Base-by-base conservation (phyloP, 1,140 invertebrate genomes). In the Helicoverpa armigera region DNA sequence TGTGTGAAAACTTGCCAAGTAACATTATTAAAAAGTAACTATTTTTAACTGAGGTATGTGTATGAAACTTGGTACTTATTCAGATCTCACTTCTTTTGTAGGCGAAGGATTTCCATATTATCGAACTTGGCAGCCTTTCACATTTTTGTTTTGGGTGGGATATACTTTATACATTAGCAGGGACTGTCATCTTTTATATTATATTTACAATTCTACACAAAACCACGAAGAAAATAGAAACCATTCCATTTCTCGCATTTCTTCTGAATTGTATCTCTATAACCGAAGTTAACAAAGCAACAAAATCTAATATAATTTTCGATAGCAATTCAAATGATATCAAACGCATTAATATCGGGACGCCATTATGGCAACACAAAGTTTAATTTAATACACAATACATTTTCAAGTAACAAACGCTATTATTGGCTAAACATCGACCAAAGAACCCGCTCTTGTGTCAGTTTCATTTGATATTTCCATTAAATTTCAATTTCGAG, bases 401-500 rank as follows among this genome's bases (percentile, higher is more conserved):
- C 80, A 82, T 83, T 89, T 87, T 85, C 84, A 83, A 90, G 85
- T 87, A 80, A 84, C 85, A 86, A 86, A 80, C 79, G 86, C 83
- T 81, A 89, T 91, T 92, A 91, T 91, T 86, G 79, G 70, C 76
- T 77, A 87, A 87, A 83, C 63, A 85, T 86, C 83, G 85, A 79
- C 76, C 87, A 88, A 90, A 88, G 89, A 90, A 84, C 80, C 80
- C 79, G 65, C 65, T 65, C 43, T 84, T 87, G 83, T 87, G 61
- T 63, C 76, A 84, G 85, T 88, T 88, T 85, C 85, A 88, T 91
- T 92, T 90, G 90, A 93, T 93, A 93, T 93, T 94, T 91, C 92
- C 91, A 92, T 94, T 93, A 92, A 93, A 94, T 91, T 91, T 93
- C 90, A 93, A 94, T 94, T 92, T 86, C 88, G 86, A 92, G 16